phyloP scores from a whole-genome alignment of 1,140 invertebrate genomes.

The Varroa destructor region DNA sequence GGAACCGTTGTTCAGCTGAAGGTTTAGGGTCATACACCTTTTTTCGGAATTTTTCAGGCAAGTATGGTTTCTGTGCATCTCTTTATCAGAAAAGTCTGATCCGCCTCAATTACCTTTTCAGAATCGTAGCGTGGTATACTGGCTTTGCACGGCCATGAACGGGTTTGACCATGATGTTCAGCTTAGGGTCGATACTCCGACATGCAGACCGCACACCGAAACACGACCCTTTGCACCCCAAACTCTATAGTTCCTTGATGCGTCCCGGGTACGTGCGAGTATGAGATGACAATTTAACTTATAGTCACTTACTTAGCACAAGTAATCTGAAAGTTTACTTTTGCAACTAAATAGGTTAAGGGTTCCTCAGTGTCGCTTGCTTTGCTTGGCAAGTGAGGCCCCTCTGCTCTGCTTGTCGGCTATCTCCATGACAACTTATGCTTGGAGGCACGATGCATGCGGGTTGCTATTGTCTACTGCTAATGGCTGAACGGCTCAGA shows the following conservation, averaged over 20 bases:
- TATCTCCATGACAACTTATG: no score
- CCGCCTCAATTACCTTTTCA: background rate
- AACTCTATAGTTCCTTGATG: background rate
- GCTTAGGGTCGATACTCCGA: background rate
- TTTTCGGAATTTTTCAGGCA: background rate
- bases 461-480: no score
- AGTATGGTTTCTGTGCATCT: background rate
- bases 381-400: no score
- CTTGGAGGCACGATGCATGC: no score
- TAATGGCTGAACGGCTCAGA: no score
- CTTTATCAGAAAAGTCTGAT: background rate
- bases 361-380: no score
- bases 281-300: background rate
- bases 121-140: slow-evolving; percentile 10
- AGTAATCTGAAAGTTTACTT: no score
- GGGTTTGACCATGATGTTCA: background rate
- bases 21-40: background rate
- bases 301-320: no score
- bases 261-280: background rate
- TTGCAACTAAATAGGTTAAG: no score
- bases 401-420: no score
- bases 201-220: background rate
- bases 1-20: no score
- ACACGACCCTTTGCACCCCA: slow-evolving; percentile 5
- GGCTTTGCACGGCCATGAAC: background rate